These are phyloP conservation scores for Caenorhabditis wallacei DNA, from an alignment of 2,888 invertebrate genomes.

Conservation along the genomic window DNA sequence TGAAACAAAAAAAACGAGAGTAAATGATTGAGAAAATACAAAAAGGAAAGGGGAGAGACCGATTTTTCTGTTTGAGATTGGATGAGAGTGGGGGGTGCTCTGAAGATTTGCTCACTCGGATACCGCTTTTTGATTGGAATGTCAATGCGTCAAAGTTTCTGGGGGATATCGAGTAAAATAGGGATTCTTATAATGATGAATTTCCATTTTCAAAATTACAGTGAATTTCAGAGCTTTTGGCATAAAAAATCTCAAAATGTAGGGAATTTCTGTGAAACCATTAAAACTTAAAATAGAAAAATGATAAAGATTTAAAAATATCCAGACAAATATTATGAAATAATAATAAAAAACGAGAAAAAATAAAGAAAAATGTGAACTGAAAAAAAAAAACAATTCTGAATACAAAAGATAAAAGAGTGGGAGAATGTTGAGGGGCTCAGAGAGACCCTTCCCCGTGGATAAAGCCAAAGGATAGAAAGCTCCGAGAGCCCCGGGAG, in stretches of 20 bases:
- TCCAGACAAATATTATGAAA: too few relatives aligned
- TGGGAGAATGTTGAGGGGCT: conserved; percentile 25
- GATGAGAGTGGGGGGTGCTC: conserved; percentile 17
- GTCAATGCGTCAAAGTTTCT: conserved; percentile 8
- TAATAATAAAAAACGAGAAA: not conserved
- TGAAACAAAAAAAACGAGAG: conserved; percentile 12
- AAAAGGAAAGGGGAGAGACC: too few relatives aligned
- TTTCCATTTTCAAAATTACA: too few relatives aligned
- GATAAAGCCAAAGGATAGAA: conserved; percentile 33
- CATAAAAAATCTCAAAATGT: too few relatives aligned
- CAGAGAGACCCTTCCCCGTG: conserved; percentile 28
- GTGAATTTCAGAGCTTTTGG: too few relatives aligned
- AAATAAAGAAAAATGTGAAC: not conserved
- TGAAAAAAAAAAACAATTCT: conserved; percentile 28
- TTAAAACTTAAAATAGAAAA: too few relatives aligned
- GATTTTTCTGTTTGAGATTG: conserved; percentile 34
- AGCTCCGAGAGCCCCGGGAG: conserved; percentile 8
- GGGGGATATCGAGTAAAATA: too few relatives aligned
- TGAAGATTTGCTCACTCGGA: conserved; percentile 21
- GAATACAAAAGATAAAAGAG: conserved; percentile 32
- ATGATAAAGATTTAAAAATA: too few relatives aligned
- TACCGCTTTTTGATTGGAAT: conserved; percentile 18
- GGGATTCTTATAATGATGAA: too few relatives aligned
- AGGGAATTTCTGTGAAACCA: too few relatives aligned
- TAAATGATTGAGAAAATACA: not conserved